Base-by-base conservation (phyloP, 2,797 vertebrate genomes). In the Megaceryle alcyon region DNA sequence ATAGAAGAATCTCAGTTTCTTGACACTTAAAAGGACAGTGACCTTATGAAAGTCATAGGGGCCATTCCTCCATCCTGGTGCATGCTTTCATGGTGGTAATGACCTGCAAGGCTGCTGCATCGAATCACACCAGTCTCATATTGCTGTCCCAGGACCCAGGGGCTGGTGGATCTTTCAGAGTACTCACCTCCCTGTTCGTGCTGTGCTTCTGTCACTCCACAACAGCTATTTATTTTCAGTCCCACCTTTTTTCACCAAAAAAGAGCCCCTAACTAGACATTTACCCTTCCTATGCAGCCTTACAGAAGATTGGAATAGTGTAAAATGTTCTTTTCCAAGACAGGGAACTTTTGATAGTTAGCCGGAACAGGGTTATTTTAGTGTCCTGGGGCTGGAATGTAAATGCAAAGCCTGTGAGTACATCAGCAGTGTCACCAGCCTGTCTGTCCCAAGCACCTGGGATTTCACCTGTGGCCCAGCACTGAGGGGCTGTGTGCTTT, bases 161-260 rank as follows among this genome's bases (percentile, higher is more conserved):
- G 20, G 13, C 63, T 77, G 35, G 22, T 28, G 56, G 31, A 57
- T 44, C 49, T 54, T 82, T 43, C 46, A 39, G 37, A 54, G 59
- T 1, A 12, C 54, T 88, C 69, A 16, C 17, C n/a, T 73, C 19
- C 7, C 8, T 0, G 0, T 19, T 41, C 29, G 8, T 1, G 2
- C 11, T 0, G 3, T 1, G 1, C 53, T 92, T 59, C 31, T 1
- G 5, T 39, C 80, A 44, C 43, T 69, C 46, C 2, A 2, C 75
- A 16, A 8, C 29, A n/a, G 46, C 20, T 83, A 14, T 26, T 88
- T 33, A 14, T 13, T 76, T 95, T 84, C 51, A 70, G 31, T 60
- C 11, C 7, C 2, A 0, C 70, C 35, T 33, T 49, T 91, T 80
- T 57, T 41, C 53, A 61, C 33, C 26, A 37, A 15, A 57, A 61